These are phyloP conservation scores for Macrocentrus cingulum DNA, from an alignment of 1,140 invertebrate species.

Conservation along the genomic window DNA sequence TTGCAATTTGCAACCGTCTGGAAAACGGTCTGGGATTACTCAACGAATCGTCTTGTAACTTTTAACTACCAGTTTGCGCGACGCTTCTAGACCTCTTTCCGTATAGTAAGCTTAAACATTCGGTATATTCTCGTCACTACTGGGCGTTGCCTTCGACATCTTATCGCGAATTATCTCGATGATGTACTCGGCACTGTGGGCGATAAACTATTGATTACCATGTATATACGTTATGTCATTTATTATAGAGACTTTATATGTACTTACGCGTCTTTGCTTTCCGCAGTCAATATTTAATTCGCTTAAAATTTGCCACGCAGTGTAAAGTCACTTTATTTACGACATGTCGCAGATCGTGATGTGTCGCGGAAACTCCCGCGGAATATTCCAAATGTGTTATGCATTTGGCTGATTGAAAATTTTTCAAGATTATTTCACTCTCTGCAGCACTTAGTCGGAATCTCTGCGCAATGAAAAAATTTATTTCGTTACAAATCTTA, in stretches of 20 bases:
- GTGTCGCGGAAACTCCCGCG: neutral
- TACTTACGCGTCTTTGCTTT: too few species aligned
- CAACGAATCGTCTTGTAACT: conserved; percentile 59
- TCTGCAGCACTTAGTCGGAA: too few species aligned
- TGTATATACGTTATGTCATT: too few species aligned
- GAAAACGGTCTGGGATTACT: conserved; percentile 57
- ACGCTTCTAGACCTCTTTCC: conserved; percentile 13
- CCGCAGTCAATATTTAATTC: too few species aligned
- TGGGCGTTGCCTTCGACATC: conserved; percentile 20
- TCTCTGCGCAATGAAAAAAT: too few species aligned
- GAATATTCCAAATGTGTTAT: neutral
- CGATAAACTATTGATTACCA: too few species aligned
- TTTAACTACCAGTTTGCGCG: conserved; percentile 50
- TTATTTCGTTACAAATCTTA: too few species aligned
- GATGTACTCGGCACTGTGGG: too few species aligned
- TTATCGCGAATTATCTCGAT: neutral
- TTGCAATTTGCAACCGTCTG: conserved; percentile 56
- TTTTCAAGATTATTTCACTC: neutral
- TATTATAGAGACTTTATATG: too few species aligned
- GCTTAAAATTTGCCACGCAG: too few species aligned
- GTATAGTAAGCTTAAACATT: conserved; percentile 16
- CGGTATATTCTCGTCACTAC: conserved; percentile 14
- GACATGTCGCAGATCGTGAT: conserved; percentile 8
- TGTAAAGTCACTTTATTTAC: conserved; percentile 33
- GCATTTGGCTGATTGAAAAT: conserved; percentile 13